Evolutionary conservation across 2,113 vertebrate species (phyloP).

Genomic region (Lagenorhynchus albirostris): DNA sequence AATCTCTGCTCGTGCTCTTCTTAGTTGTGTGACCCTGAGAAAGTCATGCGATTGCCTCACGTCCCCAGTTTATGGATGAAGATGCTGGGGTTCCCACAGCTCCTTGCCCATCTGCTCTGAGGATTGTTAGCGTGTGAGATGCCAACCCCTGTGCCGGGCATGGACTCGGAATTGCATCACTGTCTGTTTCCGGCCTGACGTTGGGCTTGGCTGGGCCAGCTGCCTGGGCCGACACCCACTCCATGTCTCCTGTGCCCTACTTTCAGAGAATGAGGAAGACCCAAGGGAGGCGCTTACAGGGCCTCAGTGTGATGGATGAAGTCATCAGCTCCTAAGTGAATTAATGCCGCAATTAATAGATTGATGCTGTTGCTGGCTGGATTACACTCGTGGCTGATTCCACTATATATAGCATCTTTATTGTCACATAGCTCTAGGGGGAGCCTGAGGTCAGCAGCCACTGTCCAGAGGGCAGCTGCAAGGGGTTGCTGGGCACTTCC

Average conservation of each 20-base stretch:
- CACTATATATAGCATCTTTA: neutral
- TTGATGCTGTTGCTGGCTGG: neutral
- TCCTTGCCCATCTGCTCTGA: neutral
- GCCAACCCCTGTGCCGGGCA: neutral
- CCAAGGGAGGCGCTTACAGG: neutral
- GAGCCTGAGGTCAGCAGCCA: neutral
- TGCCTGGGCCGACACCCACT: neutral
- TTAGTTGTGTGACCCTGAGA: neutral
- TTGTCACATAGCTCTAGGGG: neutral
- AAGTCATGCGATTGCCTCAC: neutral
- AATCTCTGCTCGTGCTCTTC: neutral
- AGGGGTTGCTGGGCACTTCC: neutral
- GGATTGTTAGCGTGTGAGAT: no score
- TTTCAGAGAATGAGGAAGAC: neutral
- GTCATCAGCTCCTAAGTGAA: neutral
- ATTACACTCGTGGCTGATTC: neutral
- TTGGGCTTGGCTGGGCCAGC: neutral
- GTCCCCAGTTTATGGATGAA: neutral
- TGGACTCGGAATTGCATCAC: neutral
- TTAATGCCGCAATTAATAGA: neutral
- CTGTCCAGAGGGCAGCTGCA: neutral
- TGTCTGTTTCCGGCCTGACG: neutral
- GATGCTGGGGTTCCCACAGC: neutral
- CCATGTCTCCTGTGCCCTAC: rapidly evolving
- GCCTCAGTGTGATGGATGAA: neutral